Conservation (phyloP, 2,888 invertebrate species). For the Carpatolechia fugitivella region DNA sequence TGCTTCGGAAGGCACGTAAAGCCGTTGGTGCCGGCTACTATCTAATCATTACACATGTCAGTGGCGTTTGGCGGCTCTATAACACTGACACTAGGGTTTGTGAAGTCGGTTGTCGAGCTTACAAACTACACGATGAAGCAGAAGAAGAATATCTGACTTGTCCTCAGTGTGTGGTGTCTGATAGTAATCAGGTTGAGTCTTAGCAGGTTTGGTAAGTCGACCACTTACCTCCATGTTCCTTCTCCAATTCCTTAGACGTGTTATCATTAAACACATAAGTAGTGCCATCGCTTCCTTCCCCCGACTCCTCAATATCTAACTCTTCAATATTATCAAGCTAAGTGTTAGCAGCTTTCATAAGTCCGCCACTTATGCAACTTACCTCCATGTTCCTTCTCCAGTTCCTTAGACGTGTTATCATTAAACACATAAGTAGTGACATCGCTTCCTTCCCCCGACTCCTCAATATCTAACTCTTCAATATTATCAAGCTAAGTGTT, state of each 20-base stretch:
- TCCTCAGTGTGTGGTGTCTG: too few relatives aligned
- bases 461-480: constrained; percentile 58
- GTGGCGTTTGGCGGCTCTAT: too few relatives aligned
- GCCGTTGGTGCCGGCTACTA: too few relatives aligned
- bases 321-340: constrained; percentile 45
- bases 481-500: constrained; percentile 37
- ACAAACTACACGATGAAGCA: too few relatives aligned
- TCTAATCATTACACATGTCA: too few relatives aligned
- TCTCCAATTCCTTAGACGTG: constrained; percentile 44
- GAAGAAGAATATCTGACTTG: too few relatives aligned
- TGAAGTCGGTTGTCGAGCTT: too few relatives aligned
- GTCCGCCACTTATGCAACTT: constrained; percentile 55
- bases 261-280: constrained; percentile 53
- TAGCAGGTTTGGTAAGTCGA: neutral
- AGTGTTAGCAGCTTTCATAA: constrained; percentile 35
- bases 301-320: constrained; percentile 56
- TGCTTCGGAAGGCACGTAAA: too few relatives aligned
- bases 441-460: constrained; percentile 47
- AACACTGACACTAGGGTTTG: too few relatives aligned
- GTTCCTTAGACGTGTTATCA: constrained; percentile 45
- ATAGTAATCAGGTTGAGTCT: too few relatives aligned
- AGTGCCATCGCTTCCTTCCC: constrained; percentile 45
- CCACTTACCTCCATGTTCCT: constrained; percentile 52
- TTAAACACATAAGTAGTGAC: constrained; percentile 52
- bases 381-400: constrained; percentile 53